phyloP scores from a whole-genome alignment of 2,888 invertebrate species.

The Spicauda simplicius region DNA sequence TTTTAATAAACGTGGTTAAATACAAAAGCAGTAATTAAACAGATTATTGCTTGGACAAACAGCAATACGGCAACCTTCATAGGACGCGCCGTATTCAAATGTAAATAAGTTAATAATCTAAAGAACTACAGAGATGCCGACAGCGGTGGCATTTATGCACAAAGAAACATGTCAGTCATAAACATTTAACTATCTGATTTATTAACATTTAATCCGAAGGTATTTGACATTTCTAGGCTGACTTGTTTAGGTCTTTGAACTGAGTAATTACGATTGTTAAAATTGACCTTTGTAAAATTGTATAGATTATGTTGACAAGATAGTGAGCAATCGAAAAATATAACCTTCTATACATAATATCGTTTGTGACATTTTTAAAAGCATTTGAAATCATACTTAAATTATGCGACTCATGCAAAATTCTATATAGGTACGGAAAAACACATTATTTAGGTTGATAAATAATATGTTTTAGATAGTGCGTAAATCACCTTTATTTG shows the following conservation, averaged over 20 bases:
- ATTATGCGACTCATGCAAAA: background rate
- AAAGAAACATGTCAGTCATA: slow-evolving; percentile 21
- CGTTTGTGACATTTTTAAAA: too few relatives aligned
- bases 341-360: background rate
- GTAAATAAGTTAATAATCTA: slow-evolving; percentile 25
- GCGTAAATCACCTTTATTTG: too few relatives aligned
- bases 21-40: too few relatives aligned
- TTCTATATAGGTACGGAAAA: too few relatives aligned
- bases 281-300: slow-evolving; percentile 5
- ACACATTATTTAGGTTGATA: too few relatives aligned
- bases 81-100: slow-evolving; percentile 10
- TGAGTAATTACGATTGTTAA: background rate
- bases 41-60: slow-evolving; percentile 1
- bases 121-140: slow-evolving; percentile 20
- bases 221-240: slow-evolving; percentile 9
- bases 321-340: background rate
- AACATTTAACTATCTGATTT: slow-evolving; percentile 25
- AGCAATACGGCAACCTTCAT: background rate
- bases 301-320: background rate
- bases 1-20: background rate
- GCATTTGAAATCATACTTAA: background rate
- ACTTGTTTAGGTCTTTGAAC: slow-evolving; percentile 26
- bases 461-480: too few relatives aligned
- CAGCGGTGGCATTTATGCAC: slow-evolving; percentile 25
- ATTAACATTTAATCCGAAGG: slow-evolving; percentile 17